phyloP scores from a whole-genome alignment of 2,797 vertebrate genomes.

The Pangasius macronema region DNA sequence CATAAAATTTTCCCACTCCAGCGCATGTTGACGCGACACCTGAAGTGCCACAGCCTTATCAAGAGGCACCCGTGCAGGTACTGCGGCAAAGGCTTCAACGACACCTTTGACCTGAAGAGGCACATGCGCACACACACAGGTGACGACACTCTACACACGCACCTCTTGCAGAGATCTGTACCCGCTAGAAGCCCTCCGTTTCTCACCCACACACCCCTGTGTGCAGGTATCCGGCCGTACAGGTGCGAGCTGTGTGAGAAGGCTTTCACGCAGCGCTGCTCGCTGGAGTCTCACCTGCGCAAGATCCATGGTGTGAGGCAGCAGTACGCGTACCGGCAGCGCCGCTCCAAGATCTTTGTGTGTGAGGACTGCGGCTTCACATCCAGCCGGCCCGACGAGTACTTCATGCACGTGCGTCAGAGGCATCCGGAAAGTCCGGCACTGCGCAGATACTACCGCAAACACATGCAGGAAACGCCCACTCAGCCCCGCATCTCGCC shows the following conservation, averaged over 20 bases:
- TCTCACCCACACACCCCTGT: slow-evolving; percentile 5
- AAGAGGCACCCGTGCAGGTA: slow-evolving; percentile 83
- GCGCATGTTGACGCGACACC: slow-evolving; percentile 87
- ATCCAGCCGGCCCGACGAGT: slow-evolving; percentile 77
- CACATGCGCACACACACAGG: slow-evolving; percentile 86
- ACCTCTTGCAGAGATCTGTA: slow-evolving; percentile 38
- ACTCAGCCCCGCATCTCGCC: slow-evolving; percentile 66
- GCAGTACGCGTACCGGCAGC: slow-evolving; percentile 86
- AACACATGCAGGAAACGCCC: slow-evolving; percentile 67
- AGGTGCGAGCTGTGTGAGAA: slow-evolving; percentile 85
- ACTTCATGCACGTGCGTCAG: slow-evolving; percentile 79
- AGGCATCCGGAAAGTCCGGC: slow-evolving; percentile 74
- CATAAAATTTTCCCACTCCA: slow-evolving; percentile 86
- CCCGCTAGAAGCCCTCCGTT: slow-evolving; percentile 18
- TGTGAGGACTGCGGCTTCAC: slow-evolving; percentile 90
- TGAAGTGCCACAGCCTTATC: slow-evolving; percentile 87
- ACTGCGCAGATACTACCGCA: slow-evolving; percentile 73
- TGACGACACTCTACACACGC: slow-evolving; percentile 52
- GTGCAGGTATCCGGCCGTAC: slow-evolving; percentile 85
- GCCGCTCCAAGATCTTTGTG: slow-evolving; percentile 89
- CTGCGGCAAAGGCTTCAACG: slow-evolving; percentile 90
- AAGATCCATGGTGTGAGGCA: slow-evolving; percentile 86
- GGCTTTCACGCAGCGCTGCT: slow-evolving; percentile 90
- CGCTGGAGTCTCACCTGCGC: slow-evolving; percentile 86
- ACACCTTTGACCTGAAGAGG: slow-evolving; percentile 90